Evolutionary conservation across 1,140 invertebrate genomes (phyloP).

Genomic region (Drosophila sechellia): DNA sequence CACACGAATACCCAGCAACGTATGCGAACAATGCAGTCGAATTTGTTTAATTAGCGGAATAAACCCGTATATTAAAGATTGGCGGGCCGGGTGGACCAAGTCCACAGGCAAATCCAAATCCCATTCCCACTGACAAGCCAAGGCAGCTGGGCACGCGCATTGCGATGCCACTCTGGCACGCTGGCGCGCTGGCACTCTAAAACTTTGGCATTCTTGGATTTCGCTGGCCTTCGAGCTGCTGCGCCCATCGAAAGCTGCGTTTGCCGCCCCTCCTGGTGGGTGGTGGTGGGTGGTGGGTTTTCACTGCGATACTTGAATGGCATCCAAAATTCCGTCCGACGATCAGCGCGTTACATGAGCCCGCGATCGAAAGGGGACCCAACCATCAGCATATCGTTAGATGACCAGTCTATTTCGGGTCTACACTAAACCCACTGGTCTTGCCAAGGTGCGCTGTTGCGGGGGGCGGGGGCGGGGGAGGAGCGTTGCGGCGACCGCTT

Average conservation of each 20-base stretch:
- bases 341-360: slow-evolving; percentile 41
- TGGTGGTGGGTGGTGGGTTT: no score
- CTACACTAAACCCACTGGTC: neutral
- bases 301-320: slow-evolving; percentile 50
- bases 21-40: slow-evolving; percentile 64
- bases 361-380: slow-evolving; percentile 28
- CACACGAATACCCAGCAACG: neutral
- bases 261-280: slow-evolving; percentile 1
- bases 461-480: neutral
- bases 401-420: slow-evolving; percentile 71
- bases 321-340: slow-evolving; percentile 49
- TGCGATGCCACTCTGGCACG: slow-evolving; percentile 5
- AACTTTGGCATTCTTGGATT: neutral
- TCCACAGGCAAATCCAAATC: neutral
- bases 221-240: no score
- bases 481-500: slow-evolving; percentile 42
- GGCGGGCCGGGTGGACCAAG: slow-evolving; percentile 34
- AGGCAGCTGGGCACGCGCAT: slow-evolving; percentile 72
- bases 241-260: slow-evolving; percentile 4
- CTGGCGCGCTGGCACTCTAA: neutral
- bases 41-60: slow-evolving; percentile 77
- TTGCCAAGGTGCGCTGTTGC: slow-evolving; percentile 4
- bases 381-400: slow-evolving; percentile 47
- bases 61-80: slow-evolving; percentile 49
- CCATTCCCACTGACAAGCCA: slow-evolving; percentile 62